Conservation (phyloP, 2,888 invertebrate genomes). For the Blastobasis lacticolella region DNA sequence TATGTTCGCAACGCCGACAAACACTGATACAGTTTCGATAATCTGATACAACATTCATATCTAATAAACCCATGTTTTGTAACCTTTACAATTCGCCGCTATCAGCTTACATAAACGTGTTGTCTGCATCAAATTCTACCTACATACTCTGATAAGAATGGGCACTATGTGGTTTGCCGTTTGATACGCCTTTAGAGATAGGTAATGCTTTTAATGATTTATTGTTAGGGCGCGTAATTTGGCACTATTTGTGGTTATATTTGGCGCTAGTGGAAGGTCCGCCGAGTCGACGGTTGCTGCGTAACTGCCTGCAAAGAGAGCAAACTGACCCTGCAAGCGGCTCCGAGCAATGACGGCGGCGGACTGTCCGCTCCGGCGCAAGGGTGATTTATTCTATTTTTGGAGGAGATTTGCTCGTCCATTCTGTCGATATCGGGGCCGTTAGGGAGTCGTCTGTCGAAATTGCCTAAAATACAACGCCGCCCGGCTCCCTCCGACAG, state of each 20-base stretch:
- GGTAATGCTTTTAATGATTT: neutral
- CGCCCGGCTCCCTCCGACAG: constrained; percentile 10
- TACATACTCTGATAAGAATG: constrained; percentile 31
- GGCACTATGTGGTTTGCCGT: constrained; percentile 24
- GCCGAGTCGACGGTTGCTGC: no score
- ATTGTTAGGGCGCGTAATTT: no score
- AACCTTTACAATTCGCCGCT: constrained; percentile 63
- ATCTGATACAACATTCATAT: constrained; percentile 64
- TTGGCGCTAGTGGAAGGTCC: no score
- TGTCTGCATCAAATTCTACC: constrained; percentile 47
- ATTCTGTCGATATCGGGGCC: constrained; percentile 29
- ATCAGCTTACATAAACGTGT: constrained; percentile 55
- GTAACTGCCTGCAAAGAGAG: constrained; percentile 11
- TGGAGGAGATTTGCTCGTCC: constrained; percentile 39
- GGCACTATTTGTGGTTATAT: no score
- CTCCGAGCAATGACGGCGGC: constrained; percentile 26
- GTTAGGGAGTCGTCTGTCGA: constrained; percentile 23
- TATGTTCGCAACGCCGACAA: constrained; percentile 34
- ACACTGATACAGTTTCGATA: constrained; percentile 46
- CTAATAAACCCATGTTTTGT: constrained; percentile 65
- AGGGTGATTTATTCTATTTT: constrained; percentile 18
- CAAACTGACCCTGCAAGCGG: constrained; percentile 4
- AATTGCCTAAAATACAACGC: constrained; percentile 19
- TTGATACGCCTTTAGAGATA: constrained; percentile 5
- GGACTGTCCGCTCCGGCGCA: constrained; percentile 14